Conservation (phyloP, 2,113 vertebrate species). For the Daphoenositta chrysoptera region DNA sequence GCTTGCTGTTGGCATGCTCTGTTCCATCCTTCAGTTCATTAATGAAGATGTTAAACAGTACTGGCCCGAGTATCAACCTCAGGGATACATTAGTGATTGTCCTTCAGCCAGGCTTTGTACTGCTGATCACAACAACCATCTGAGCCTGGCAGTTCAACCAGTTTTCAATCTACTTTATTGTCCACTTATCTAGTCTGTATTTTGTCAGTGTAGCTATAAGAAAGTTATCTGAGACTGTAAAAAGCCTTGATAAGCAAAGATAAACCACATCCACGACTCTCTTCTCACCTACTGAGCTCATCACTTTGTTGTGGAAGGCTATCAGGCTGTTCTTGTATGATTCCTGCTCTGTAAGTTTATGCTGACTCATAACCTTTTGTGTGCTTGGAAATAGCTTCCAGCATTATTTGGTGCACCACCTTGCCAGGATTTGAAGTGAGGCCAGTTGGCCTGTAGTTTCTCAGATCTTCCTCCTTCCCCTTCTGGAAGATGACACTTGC, state of each 20-base stretch:
- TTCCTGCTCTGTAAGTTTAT: neutral
- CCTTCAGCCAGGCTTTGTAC: neutral
- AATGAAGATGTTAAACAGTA: neutral
- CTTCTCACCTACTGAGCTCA: neutral
- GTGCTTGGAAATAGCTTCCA: neutral
- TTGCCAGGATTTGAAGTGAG: neutral
- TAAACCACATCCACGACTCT: neutral
- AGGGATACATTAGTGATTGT: neutral
- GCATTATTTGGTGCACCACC: neutral
- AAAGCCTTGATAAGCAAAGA: neutral
- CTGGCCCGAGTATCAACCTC: neutral
- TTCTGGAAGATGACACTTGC: neutral
- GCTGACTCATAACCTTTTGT: neutral
- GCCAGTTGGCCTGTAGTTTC: neutral
- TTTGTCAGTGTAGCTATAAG: neutral
- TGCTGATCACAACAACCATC: neutral
- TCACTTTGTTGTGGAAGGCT: neutral
- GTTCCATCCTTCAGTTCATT: neutral
- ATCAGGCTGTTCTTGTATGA: neutral
- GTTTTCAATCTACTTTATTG: neutral
- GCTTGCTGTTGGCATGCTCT: neutral
- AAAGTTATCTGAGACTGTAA: neutral
- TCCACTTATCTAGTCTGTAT: neutral
- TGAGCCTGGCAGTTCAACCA: neutral
- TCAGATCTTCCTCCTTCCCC: neutral